Evolutionary conservation across 1,140 invertebrate species (phyloP), one percentile per base, ranked within the genome.

Genomic region (Drosophila neocordata): DNA sequence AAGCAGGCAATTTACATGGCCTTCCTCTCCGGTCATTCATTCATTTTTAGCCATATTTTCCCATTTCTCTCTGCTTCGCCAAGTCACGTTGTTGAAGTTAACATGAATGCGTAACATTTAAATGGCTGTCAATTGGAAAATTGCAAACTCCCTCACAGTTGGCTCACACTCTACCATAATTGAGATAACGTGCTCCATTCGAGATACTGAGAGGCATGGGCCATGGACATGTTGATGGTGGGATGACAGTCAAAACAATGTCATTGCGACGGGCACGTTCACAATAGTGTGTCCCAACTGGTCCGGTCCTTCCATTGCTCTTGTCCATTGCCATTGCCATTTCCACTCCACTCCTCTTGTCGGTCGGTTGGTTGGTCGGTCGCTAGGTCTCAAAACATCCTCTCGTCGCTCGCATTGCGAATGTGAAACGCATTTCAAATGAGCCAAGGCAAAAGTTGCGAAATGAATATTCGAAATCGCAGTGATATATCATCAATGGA

Each of bases 401-500:
- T 59, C 57, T 59, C 35, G 37, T 12, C 57, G 63, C 55, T 18
- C 7, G 13, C 13, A 44, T 44, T 31, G 67, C 35, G 66, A 65
- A 52, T 81, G 74, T 65, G 78, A 56, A 58, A 58, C 67, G 81
- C 81, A 85, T 85, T 71, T 63, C 53, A 77, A 85, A 85, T 85
- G 81, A 82, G 79, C 70, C 55, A 52, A 63, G 69, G 31, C 68
- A 80, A 77, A 79, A 74, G 62, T 57, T 75, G 65, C 51, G 31
- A 88, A 87, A 88, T 87, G 83, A 81, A 85, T 85, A 75, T 81
- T 63, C 61, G 65, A 73, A 79, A 87, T 88, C 79, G 79, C 71
- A 87, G 83, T 83, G 82, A 87, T 87, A 87, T 76, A 87, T 87
- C 82, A 87, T 76, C 82, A 64, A 88, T 82, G 81, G 81, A 80